Evolutionary conservation across 2,888 invertebrate species (phyloP).

Genomic region (Sympetrum striolatum): DNA sequence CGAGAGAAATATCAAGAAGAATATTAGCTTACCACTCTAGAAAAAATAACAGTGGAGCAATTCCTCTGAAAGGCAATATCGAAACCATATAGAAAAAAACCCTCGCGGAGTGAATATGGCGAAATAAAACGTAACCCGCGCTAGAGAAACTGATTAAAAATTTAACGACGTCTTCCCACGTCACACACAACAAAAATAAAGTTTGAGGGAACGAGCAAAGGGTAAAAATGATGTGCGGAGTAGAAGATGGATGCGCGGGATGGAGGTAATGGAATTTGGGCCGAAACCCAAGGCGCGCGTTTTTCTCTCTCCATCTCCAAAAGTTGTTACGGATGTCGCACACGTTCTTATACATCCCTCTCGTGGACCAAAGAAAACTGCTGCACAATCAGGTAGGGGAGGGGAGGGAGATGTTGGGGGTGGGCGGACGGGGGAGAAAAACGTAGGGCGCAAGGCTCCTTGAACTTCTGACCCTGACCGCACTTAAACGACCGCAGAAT

Average conservation of each 20-base stretch:
- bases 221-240: neutral
- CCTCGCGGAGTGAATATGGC: neutral
- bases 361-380: neutral
- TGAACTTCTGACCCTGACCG: neutral
- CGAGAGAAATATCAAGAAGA: too few species aligned
- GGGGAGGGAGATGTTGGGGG: neutral
- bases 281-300: neutral
- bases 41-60: too few species aligned
- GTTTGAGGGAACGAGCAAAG: neutral
- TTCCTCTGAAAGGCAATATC: too few species aligned
- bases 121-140: neutral
- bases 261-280: neutral
- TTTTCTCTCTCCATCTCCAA: neutral
- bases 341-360: neutral
- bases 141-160: neutral
- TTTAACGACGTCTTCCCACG: neutral
- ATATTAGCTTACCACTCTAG: too few species aligned
- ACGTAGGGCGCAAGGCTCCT: neutral
- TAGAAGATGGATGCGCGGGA: too few species aligned
- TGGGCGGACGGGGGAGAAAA: neutral
- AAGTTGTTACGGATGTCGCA: neutral
- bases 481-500: neutral
- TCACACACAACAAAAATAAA: neutral
- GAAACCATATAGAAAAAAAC: too few species aligned
- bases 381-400: neutral